Base-by-base conservation (phyloP, 2,113 vertebrate genomes). In the Neogobius melanostomus region DNA sequence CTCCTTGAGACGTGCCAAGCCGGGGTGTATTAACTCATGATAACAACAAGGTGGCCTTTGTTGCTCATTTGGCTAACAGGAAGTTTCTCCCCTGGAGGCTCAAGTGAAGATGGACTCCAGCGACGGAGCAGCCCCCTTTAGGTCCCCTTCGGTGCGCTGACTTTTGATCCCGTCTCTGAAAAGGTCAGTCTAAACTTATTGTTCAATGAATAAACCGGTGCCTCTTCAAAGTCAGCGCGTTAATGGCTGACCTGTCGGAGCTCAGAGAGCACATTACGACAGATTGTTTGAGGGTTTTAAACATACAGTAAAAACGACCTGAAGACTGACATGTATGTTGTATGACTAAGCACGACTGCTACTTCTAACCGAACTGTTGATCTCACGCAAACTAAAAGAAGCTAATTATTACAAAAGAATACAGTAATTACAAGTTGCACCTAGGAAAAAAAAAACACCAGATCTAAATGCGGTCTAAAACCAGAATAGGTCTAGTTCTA, bases 21-120 rank as follows among this genome's bases (percentile, higher is more conserved):
- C 28, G 28, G 75, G 77, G 71, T 52, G 81, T 71, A 79, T 85
- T 83, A 82, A 85, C 67, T 75, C 72, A 80, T 72, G 80, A 67
- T 68, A 88, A 93, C 87, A 91, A 87, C 87, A 91, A 87, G 82
- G 80, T 43, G 15, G 77, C 88, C 87, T 84, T 92, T 93, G 90
- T 92, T 84, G 72, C 63, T 75, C 52, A 79, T 76, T 81, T 67
- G 76, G 81, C 64, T 70, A 85, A 89, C 83, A 85, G 85, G 83
- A 88, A 89, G 86, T 84, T 74, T 77, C 69, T 79, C 17, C 69
- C 90, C 85, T 75, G 70, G 68, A 84, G 89, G 81, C 77, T 74
- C 28, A 68, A 70, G 72, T 66, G 69, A 78, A 68, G 82, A 83
- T n/a, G 1, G 70, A 82, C 68, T 75, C 57, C 47, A 62, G 77